A percentile compares a stretch with the other conserved stretches of the same genome.
phyloP scores from a whole-genome alignment of 2,888 invertebrate genomes.

The Catocala fraxini region DNA sequence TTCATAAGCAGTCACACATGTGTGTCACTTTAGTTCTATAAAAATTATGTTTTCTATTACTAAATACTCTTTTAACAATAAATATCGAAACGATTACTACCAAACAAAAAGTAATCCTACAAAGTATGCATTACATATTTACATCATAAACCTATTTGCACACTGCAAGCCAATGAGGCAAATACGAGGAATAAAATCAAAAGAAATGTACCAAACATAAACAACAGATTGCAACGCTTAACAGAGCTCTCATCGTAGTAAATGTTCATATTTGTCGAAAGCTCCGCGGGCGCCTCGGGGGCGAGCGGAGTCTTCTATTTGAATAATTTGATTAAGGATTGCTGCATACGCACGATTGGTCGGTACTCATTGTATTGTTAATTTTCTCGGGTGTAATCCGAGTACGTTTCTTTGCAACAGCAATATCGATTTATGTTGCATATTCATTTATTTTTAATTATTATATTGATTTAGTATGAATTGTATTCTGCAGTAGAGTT shows the following conservation, averaged over 20 bases:
- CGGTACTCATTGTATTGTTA: conserved; percentile 35
- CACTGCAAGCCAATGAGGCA: conserved; percentile 8
- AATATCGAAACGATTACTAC: too few relatives aligned
- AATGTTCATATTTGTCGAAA: conserved; percentile 68
- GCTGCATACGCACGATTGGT: conserved; percentile 49
- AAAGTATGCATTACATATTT: too few relatives aligned
- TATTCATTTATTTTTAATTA: too few relatives aligned
- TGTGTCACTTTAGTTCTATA: too few relatives aligned
- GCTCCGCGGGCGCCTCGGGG: conserved; percentile 71
- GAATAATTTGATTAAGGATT: conserved; percentile 82
- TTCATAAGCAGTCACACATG: too few relatives aligned
- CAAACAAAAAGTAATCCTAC: too few relatives aligned
- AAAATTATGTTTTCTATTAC: too few relatives aligned
- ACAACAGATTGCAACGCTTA: conserved; percentile 60
- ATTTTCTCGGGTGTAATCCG: conserved; percentile 30
- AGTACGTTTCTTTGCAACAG: not conserved
- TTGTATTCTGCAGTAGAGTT: too few relatives aligned
- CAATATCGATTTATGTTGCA: too few relatives aligned
- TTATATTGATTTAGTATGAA: too few relatives aligned
- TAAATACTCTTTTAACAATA: too few relatives aligned
- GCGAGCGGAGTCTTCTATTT: conserved; percentile 76
- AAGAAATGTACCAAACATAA: conserved; percentile 34
- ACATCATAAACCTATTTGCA: not conserved
- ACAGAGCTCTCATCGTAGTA: conserved; percentile 55
- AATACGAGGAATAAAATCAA: conserved; percentile 25